Percentiles rank a stretch among this genome's conserved stretches.
These are phyloP conservation scores for Limnephilus rhombicus DNA, from an alignment of 2,888 invertebrate species.

Conservation along the genomic window DNA sequence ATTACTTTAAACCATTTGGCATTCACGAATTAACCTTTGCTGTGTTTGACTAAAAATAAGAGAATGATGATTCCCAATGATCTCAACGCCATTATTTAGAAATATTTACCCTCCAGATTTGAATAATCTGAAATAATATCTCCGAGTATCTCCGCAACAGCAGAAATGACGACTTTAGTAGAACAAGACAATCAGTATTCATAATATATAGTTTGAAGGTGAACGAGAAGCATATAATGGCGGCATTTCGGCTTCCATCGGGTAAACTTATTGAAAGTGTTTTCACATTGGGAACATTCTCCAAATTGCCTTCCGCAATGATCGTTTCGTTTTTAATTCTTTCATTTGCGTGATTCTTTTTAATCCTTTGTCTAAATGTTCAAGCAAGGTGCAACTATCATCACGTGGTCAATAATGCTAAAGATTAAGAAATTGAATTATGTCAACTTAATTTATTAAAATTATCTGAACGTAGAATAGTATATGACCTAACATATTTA, in stretches of 20 bases:
- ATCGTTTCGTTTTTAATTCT: neutral
- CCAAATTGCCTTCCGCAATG: slow-evolving; percentile 28
- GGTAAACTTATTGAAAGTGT: slow-evolving; percentile 19
- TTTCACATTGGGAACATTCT: slow-evolving; percentile 26
- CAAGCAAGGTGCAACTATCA: too few species aligned
- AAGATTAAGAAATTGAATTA: too few species aligned
- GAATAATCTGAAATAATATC: neutral
- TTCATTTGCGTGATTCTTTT: too few species aligned
- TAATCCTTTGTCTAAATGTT: too few species aligned
- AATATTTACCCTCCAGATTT: neutral
- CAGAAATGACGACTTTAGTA: slow-evolving; percentile 25
- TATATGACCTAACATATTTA: too few species aligned
- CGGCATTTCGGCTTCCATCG: slow-evolving; percentile 11
- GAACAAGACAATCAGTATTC: neutral
- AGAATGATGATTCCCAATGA: neutral
- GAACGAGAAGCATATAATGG: slow-evolving; percentile 12
- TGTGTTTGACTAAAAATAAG: neutral
- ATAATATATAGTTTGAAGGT: slow-evolving; percentile 25
- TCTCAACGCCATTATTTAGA: neutral
- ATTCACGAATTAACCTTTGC: neutral
- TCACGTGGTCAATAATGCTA: too few species aligned
- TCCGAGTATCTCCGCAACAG: neutral
- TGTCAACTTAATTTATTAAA: too few species aligned
- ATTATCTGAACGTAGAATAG: too few species aligned
- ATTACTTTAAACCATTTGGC: neutral